Evolutionary conservation across 2,113 vertebrate species (phyloP).

Genomic region (Falco punctatus): DNA sequence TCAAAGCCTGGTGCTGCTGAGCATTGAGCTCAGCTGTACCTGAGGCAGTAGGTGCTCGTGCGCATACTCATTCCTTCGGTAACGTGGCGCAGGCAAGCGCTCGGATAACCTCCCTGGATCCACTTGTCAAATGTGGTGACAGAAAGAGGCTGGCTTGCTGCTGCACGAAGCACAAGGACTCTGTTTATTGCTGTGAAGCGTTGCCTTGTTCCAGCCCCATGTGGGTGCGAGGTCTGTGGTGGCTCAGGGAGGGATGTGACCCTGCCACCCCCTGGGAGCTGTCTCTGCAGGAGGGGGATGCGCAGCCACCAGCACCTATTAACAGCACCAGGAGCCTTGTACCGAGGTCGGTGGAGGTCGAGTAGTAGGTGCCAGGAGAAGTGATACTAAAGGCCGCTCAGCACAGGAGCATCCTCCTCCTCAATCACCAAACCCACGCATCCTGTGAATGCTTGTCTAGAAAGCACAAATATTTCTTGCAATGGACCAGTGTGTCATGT

Average conservation of each 20-base stretch:
- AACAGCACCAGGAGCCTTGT: rapidly evolving
- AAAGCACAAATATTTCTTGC: not conserved
- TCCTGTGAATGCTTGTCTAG: rapidly evolving
- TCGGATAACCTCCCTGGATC: not conserved
- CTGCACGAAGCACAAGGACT: not conserved
- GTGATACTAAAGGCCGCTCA: not conserved
- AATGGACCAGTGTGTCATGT: not conserved
- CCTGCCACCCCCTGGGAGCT: not conserved
- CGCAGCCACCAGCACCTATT: not conserved
- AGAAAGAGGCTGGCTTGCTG: not conserved
- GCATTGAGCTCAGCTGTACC: rapidly evolving
- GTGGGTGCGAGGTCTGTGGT: rapidly evolving
- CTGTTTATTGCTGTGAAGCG: not conserved
- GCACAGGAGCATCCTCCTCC: not conserved
- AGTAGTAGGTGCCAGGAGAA: not conserved
- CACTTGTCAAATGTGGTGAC: rapidly evolving
- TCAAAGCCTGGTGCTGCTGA: not conserved
- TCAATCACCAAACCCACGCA: not conserved
- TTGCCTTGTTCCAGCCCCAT: rapidly evolving
- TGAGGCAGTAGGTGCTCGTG: too few relatives aligned
- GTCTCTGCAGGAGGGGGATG: not conserved
- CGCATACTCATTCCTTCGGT: rapidly evolving
- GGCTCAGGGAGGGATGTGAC: not conserved
- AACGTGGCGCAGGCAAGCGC: rapidly evolving
- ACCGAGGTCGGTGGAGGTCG: not conserved